Percentiles rank a stretch among this genome's conserved stretches.
These are phyloP conservation scores for Nomada flava DNA, from an alignment of 2,888 invertebrate genomes.

Conservation along the genomic window DNA sequence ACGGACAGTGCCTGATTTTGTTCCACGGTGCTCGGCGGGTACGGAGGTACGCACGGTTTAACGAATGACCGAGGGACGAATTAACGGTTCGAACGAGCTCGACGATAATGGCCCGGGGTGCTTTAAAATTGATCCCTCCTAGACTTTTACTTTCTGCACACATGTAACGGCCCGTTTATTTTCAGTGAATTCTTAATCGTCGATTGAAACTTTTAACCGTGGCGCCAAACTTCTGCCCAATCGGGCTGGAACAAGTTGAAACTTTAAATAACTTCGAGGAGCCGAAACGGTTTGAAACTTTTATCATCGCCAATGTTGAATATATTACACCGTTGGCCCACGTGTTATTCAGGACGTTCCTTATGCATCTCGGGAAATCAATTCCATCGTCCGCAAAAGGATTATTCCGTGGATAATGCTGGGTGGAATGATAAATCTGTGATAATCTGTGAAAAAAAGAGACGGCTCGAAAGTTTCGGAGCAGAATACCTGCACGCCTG, in stretches of 20 bases:
- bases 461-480: not conserved
- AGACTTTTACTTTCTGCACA: slow-evolving; percentile 8
- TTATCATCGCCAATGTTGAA: slow-evolving; percentile 16
- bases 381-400: not conserved
- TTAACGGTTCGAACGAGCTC: not conserved
- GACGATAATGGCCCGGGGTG: not conserved
- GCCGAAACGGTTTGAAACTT: slow-evolving; percentile 31
- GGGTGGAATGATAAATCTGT: too few species aligned
- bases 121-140: not conserved
- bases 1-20: not conserved
- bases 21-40: too few species aligned
- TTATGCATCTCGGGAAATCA: not conserved
- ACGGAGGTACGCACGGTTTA: too few species aligned
- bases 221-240: not conserved
- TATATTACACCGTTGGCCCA: not conserved
- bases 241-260: slow-evolving; percentile 20
- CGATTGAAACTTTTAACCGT: slow-evolving; percentile 31
- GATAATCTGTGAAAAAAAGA: too few species aligned
- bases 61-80: not conserved
- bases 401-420: not conserved
- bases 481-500: too few species aligned
- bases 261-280: slow-evolving; percentile 18
- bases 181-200: slow-evolving; percentile 6
- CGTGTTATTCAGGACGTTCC: not conserved
- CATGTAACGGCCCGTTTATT: slow-evolving; percentile 13